Conservation (phyloP, 2,797 vertebrate genomes). For the Sarcophilus harrisii region DNA sequence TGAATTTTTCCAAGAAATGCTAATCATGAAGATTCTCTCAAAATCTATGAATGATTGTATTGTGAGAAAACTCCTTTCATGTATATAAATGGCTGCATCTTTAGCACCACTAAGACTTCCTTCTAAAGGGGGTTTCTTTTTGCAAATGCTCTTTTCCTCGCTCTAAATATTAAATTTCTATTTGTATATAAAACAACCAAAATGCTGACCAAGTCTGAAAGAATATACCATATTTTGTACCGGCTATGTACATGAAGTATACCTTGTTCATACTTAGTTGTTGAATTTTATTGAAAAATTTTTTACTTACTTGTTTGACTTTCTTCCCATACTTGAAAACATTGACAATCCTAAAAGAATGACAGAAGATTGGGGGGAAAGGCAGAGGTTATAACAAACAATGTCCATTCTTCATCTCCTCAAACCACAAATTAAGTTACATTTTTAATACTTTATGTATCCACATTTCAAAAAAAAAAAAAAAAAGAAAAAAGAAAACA, state of each 20-base stretch:
- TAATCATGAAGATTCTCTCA: too few relatives aligned
- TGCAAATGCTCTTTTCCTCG: too few relatives aligned
- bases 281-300: neutral
- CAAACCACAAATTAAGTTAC: neutral
- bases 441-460: neutral
- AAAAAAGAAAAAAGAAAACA: neutral
- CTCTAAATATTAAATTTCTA: too few relatives aligned
- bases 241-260: neutral
- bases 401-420: neutral
- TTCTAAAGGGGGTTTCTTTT: too few relatives aligned
- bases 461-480: neutral
- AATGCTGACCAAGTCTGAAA: neutral
- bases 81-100: too few relatives aligned
- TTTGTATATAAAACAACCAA: neutral
- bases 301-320: constrained; percentile 83
- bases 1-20: too few relatives aligned
- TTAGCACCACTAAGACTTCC: too few relatives aligned
- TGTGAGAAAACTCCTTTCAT: too few relatives aligned
- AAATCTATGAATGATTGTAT: too few relatives aligned
- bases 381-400: neutral
- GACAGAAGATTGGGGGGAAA: neutral
- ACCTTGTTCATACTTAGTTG: neutral
- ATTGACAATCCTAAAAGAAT: constrained; percentile 83
- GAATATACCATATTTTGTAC: neutral
- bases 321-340: constrained; percentile 81